Evolutionary conservation across 2,888 invertebrate species (phyloP).

Genomic region (Mechanitis messenoides): DNA sequence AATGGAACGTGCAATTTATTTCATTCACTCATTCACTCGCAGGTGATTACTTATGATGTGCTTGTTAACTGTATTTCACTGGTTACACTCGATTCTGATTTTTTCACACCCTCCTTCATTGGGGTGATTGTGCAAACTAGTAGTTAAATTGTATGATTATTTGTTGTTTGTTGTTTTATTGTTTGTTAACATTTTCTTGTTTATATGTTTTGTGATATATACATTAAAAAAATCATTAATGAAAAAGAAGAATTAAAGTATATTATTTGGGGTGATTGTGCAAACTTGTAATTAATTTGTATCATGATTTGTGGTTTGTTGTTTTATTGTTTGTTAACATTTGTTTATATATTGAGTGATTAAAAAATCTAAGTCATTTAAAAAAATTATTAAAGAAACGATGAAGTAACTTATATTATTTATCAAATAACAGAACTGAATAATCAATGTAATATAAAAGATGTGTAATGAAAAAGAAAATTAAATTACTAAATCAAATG

Average conservation of each 20-base stretch:
- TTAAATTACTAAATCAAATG: no score
- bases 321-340: neutral
- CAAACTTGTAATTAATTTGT: conserved; percentile 15
- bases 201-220: no score
- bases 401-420: no score
- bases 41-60: conserved; percentile 66
- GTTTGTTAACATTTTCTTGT: neutral
- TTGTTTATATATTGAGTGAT: no score
- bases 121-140: conserved; percentile 24
- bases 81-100: conserved; percentile 31
- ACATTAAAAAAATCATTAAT: no score
- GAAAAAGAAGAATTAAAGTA: no score
- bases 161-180: no score
- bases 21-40: conserved; percentile 62
- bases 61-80: conserved; percentile 59
- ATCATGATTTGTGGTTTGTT: neutral
- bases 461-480: no score
- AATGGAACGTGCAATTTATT: conserved; percentile 65
- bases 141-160: conserved; percentile 8
- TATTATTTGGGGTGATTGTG: conserved; percentile 26
- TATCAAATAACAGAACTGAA: no score
- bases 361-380: no score
- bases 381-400: no score
- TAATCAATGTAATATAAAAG: no score
- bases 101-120: conserved; percentile 25